phyloP scores from a whole-genome alignment of 1,140 invertebrate genomes.

The Agrypnia vestita region DNA sequence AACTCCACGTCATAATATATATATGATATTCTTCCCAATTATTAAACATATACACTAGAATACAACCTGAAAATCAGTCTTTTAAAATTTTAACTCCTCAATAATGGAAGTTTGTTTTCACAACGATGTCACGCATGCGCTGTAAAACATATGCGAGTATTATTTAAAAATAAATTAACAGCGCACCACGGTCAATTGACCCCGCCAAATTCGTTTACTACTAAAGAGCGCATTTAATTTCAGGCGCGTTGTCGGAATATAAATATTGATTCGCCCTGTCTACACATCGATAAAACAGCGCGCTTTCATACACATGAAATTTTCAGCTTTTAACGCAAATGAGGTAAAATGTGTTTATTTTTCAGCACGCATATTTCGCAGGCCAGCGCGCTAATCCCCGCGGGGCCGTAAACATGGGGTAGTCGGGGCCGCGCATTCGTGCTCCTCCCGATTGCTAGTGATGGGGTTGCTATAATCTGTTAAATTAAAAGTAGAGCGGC shows the following conservation, averaged over 20 bases:
- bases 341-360: constrained; percentile 30
- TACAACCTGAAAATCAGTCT: too few species aligned
- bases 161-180: too few species aligned
- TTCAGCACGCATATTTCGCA: constrained; percentile 27
- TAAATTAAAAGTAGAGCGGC: not conserved
- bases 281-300: constrained; percentile 16
- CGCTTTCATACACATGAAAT: constrained; percentile 2
- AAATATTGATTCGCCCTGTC: constrained; percentile 14
- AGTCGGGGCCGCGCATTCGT: not conserved
- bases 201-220: too few species aligned
- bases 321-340: constrained; percentile 26
- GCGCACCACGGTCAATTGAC: too few species aligned
- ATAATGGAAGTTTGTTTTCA: too few species aligned
- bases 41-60: too few species aligned
- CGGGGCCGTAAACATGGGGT: not conserved
- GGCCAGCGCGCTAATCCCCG: constrained; percentile 3
- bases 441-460: not conserved
- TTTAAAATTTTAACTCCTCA: too few species aligned
- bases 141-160: too few species aligned
- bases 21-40: too few species aligned
- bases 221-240: not conserved
- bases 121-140: too few species aligned
- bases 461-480: not conserved
- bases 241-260: not conserved
- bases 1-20: too few species aligned